Conservation (phyloP, 2,888 invertebrate genomes). For the Litoditis marina region DNA sequence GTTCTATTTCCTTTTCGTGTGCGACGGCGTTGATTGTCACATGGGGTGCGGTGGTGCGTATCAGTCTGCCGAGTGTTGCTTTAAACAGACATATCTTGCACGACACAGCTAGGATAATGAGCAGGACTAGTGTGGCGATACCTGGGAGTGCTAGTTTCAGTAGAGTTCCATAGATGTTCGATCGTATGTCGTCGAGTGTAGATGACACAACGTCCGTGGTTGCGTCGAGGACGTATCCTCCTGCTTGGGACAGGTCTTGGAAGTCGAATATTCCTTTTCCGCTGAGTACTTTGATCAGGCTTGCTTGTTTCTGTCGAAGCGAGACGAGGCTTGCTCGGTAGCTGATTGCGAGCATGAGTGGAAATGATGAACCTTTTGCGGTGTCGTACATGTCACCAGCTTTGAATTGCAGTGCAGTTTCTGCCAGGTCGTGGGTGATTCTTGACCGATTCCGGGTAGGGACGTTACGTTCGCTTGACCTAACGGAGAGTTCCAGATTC, state of each 20-base stretch:
- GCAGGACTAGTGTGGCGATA: background rate
- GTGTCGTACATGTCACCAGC: slow-evolving; percentile 11
- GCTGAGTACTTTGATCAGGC: background rate
- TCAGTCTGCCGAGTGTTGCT: no score
- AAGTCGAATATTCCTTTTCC: background rate
- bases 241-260: background rate
- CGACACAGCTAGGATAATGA: background rate
- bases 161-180: background rate
- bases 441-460: background rate
- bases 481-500: background rate
- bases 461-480: background rate
- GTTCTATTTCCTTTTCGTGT: background rate
- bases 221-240: background rate
- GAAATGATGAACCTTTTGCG: slow-evolving; percentile 13
- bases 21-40: background rate
- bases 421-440: slow-evolving; percentile 11
- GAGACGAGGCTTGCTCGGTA: slow-evolving; percentile 9
- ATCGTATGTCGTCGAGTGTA: background rate
- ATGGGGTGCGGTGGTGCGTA: background rate
- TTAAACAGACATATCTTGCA: no score
- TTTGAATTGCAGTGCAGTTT: slow-evolving; percentile 10
- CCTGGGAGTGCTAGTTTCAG: background rate
- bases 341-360: slow-evolving; percentile 1
- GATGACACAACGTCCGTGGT: background rate
- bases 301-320: slow-evolving; percentile 6